phyloP scores from a whole-genome alignment of 2,113 vertebrate species.

The Tyrannus savana region DNA sequence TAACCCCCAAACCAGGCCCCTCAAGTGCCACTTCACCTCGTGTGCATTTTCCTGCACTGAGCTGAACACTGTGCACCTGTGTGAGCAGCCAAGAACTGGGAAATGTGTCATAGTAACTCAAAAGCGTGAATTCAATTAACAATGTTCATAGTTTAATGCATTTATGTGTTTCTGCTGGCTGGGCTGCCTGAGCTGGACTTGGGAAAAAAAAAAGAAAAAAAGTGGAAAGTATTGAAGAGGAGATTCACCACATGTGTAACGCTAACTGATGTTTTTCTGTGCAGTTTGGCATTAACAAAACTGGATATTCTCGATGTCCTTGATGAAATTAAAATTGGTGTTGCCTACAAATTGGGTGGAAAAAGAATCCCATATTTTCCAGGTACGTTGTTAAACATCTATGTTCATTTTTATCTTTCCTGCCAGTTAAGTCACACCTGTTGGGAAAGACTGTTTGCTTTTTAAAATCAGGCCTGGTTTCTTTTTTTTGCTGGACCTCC shows the following conservation, averaged over 20 bases:
- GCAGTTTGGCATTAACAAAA: constrained; percentile 95
- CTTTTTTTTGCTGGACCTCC: background rate
- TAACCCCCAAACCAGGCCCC: background rate
- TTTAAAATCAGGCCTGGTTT: background rate
- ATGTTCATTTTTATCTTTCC: background rate
- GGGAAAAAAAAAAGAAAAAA: background rate
- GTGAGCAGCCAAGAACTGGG: background rate
- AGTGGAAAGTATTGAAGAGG: background rate
- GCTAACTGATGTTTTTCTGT: background rate
- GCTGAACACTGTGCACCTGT: background rate
- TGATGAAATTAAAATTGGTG: constrained; percentile 93
- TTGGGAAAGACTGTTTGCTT: background rate
- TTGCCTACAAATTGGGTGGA: constrained; percentile 93
- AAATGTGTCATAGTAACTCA: background rate
- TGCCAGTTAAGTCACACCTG: background rate
- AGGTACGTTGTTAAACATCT: constrained; percentile 73
- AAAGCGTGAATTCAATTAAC: background rate
- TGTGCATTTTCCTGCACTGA: background rate
- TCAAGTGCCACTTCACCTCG: background rate
- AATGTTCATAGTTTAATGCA: background rate
- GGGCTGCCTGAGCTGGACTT: background rate
- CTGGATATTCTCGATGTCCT: constrained; percentile 95
- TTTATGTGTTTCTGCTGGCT: background rate
- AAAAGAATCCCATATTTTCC: constrained; percentile 97
- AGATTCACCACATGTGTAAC: background rate